Conservation (phyloP, 2,888 invertebrate species). For the Cybosia mesomella region DNA sequence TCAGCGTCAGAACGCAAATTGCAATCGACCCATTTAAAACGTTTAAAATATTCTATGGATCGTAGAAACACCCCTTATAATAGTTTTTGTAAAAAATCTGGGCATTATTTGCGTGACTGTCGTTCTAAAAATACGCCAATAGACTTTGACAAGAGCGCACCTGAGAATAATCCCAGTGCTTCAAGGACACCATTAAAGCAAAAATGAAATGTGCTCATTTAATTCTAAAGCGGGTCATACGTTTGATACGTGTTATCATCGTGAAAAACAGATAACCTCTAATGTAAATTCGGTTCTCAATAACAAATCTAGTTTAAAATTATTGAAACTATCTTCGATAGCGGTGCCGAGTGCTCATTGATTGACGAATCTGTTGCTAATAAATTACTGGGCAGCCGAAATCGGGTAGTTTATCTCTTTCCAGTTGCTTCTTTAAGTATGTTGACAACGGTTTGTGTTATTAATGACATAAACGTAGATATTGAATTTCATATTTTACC, state of each 20-base stretch:
- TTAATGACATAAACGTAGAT: conserved; percentile 7
- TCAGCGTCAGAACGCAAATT: too few relatives aligned
- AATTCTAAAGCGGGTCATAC: conserved; percentile 3
- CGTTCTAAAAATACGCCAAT: too few relatives aligned
- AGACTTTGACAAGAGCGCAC: too few relatives aligned
- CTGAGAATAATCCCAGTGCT: too few relatives aligned
- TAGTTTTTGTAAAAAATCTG: background rate
- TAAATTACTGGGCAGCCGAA: background rate
- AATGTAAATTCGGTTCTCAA: conserved; percentile 5
- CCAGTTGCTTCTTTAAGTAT: conserved; percentile 3
- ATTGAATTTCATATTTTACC: background rate
- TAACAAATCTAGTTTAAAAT: too few relatives aligned
- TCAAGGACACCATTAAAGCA: too few relatives aligned
- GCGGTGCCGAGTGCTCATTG: conserved; percentile 6
- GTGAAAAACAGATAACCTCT: background rate
- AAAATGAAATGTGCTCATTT: background rate
- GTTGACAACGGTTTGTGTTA: conserved; percentile 3
- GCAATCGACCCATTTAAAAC: too few relatives aligned
- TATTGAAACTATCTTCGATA: conserved; percentile 9
- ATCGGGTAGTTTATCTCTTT: background rate
- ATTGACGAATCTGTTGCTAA: background rate
- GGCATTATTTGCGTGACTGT: background rate
- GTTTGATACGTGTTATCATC: conserved; percentile 1
- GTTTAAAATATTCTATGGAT: too few relatives aligned
- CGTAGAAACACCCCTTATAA: too few relatives aligned